Evolutionary conservation across 1,140 invertebrate genomes (phyloP).

Genomic region (Uloborus diversus): DNA sequence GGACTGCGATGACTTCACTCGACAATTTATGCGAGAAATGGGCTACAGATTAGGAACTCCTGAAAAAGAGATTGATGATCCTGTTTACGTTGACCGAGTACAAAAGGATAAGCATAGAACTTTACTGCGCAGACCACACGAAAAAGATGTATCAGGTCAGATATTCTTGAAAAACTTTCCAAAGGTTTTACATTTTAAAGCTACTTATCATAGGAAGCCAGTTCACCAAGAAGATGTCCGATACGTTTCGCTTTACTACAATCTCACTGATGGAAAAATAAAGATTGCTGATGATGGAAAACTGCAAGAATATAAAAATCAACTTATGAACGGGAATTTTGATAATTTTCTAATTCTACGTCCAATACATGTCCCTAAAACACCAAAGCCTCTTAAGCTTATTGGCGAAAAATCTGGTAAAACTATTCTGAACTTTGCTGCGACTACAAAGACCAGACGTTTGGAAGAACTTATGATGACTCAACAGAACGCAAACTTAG

Average conservation of each 20-base stretch:
- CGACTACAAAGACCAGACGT: neutral
- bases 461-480: neutral
- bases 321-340: neutral
- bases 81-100: neutral
- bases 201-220: neutral
- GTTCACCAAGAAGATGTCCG: neutral
- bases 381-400: neutral
- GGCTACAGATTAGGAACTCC: neutral
- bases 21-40: slow-evolving; percentile 1
- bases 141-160: neutral
- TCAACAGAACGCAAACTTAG: neutral
- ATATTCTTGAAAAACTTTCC: neutral
- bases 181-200: neutral
- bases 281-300: neutral
- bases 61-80: neutral
- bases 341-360: neutral
- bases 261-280: neutral
- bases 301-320: neutral
- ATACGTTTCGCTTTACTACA: slow-evolving; percentile 3
- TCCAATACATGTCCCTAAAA: neutral
- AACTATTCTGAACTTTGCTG: neutral
- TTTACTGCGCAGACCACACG: neutral
- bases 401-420: neutral
- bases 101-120: neutral
- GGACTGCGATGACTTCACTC: slow-evolving; percentile 13